Evolutionary conservation across 92 coral and sea anemone genomes (phyloP), one percentile per base, ranked within the genome.

Genomic region (Umimayanthus kanabou): DNA sequence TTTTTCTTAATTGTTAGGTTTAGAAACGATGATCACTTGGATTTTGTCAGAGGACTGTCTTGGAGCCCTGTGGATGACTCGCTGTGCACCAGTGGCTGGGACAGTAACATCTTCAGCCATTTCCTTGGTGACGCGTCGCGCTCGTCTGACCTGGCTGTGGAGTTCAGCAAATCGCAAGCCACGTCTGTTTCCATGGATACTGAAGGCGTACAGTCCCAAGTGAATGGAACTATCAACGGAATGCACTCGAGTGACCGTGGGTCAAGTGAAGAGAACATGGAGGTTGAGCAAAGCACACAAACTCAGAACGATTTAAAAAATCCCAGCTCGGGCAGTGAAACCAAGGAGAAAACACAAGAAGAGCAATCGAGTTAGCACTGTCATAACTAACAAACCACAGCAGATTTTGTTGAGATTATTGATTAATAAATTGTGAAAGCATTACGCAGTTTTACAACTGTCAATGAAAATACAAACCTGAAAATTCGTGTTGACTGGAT

Each of bases 51-150:
- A 8, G 97, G 96, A 76, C 88, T 97, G 89, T 96, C 99, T 9
- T 97, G 99, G 99, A 97, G 98, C 55, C 99, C 99, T 14, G 85
- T 90, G 25, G 99, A 95, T 67, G 98, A 94, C 85, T 92, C 97
- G 18, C 92, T 97, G n/a, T 78, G 95, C 22, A 93, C 99, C 69
- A 95, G 98, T 72, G 99, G 99, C 58, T 97, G 99, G 99, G 99
- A 93, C 76, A 88, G 90, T 26, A 94, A 97, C 50, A 90, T 97
- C 50, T 90, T 95, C 70, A 93, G 93, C 65, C 96, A 95, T 50
- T 80, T 86, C 40, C 92, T 85, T 76, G 85, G 91, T 25, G 90
- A 92, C 25, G 89, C 80, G 20, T 83, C 88, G 9, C 83, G 87
- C 26, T 92, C 94, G 0, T 95, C 98, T 3, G 98, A 95, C 89